Base-by-base conservation (phyloP, 2,888 invertebrate genomes). In the Scelioninae gen. 2 region DNA sequence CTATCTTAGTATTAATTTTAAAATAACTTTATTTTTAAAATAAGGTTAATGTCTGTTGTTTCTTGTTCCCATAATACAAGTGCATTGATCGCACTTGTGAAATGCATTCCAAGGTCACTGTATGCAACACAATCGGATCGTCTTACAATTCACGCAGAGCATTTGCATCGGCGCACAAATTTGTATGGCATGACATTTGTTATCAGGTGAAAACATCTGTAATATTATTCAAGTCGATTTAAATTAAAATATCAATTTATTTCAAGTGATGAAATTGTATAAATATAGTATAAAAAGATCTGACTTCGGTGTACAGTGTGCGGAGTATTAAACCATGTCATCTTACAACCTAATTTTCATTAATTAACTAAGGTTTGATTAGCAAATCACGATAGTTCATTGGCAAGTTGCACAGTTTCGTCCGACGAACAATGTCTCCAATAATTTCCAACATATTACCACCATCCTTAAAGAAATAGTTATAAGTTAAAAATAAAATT, bases 141-240 rank as follows among this genome's bases (percentile, higher is more conserved):
- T 37, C 22, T 55, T 53, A 31, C 61, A 39, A 22, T 22, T 22
- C 37, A 53, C 10, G 9, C 10, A 41, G 16, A 31, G 41, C n/a
- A 37, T 35, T 64, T 57, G 52, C 48, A 33, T 25, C 13, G 41
- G 25, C 53, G 55, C 71, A 43, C 35, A 53, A 19, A 52, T 46
- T 41, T 71, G 53, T 53, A 61, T 50, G 43, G 9, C 35, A 18
- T 55, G 50, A 37, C 65, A 67, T 72, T 61, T 72, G 43, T 19
- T 43, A 55, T 41, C n/a, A 19, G 19, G 16, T 28, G 18, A 28
- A 53, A 41, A 39, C 10, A 39, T 41, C 2, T 39, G 7, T 10
- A 22, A 19, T 11, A 43, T 4, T 31, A 13, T 3, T 48, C 5
- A 6, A 16, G 19, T n/a, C 2, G 33, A 9, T 43, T 46, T 61